Evolutionary conservation across 2,797 vertebrate genomes (phyloP).

Genomic region (Tachyglossus aculeatus): DNA sequence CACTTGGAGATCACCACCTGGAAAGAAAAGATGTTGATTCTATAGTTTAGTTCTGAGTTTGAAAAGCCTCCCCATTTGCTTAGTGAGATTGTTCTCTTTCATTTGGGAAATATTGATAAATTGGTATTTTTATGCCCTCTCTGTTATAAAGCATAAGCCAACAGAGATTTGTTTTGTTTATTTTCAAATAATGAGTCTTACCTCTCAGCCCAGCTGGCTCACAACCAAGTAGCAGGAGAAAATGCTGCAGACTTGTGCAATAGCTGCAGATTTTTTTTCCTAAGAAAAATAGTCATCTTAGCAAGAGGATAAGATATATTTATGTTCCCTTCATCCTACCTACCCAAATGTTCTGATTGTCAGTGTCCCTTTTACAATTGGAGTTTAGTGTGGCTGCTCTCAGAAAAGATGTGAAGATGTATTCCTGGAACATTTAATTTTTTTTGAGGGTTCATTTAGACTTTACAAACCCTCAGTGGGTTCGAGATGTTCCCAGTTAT

Average conservation of each 20-base stretch:
- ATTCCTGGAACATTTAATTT: no score
- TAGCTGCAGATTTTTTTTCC: no score
- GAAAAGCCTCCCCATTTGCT: not conserved
- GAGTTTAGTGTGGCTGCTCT: not conserved
- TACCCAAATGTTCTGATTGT: not conserved
- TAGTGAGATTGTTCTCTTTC: not conserved
- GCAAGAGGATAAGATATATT: not conserved
- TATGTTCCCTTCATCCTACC: not conserved
- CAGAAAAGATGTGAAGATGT: no score
- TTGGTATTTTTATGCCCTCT: not conserved
- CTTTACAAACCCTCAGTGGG: conserved; percentile 45
- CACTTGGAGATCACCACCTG: no score
- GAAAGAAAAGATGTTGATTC: not conserved
- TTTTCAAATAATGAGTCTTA: not conserved
- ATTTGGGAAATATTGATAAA: not conserved
- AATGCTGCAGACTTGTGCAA: not conserved
- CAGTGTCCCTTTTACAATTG: conserved; percentile 1
- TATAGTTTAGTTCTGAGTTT: not conserved
- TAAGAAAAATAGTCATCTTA: not conserved
- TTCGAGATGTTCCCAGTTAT: conserved; percentile 58
- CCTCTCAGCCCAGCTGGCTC: not conserved
- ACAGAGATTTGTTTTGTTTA: not conserved
- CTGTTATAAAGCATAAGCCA: not conserved
- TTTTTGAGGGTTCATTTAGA: conserved; percentile 38
- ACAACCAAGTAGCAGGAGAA: not conserved